These are phyloP conservation scores for Drosophila aff. DNA, from an alignment of 1,140 invertebrate species.

Conservation along the genomic window DNA sequence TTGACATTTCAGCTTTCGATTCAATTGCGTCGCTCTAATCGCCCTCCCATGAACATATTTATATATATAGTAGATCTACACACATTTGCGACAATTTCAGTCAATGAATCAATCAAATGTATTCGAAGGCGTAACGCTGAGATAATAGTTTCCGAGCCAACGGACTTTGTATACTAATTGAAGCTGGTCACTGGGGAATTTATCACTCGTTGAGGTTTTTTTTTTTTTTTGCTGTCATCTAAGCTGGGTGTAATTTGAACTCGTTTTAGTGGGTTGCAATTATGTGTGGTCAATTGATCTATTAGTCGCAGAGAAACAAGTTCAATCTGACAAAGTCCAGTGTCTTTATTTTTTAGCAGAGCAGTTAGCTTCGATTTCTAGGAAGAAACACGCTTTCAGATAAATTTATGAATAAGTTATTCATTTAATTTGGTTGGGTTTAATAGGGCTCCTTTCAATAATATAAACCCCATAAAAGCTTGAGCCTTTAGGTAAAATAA, in stretches of 20 bases:
- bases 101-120: conserved; percentile 54
- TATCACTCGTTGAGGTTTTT: neutral
- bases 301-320: conserved; percentile 14
- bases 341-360: neutral
- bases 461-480: too few species aligned
- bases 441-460: too few species aligned
- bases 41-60: neutral
- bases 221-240: neutral
- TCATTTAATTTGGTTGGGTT: neutral
- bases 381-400: neutral
- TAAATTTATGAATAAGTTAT: neutral
- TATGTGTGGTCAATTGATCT: conserved; percentile 36
- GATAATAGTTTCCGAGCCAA: conserved; percentile 29
- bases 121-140: conserved; percentile 37
- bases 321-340: conserved; percentile 10
- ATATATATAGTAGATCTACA: neutral
- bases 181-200: conserved; percentile 4
- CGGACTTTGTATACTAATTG: conserved; percentile 36
- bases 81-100: conserved; percentile 28
- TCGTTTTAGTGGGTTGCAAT: conserved; percentile 25
- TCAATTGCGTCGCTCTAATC: conserved; percentile 44
- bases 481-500: too few species aligned
- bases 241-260: conserved; percentile 11
- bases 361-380: neutral
- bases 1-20: conserved; percentile 63